Evolutionary conservation across 2,797 vertebrate species (phyloP).

Genomic region (Etheostoma nigrum): DNA sequence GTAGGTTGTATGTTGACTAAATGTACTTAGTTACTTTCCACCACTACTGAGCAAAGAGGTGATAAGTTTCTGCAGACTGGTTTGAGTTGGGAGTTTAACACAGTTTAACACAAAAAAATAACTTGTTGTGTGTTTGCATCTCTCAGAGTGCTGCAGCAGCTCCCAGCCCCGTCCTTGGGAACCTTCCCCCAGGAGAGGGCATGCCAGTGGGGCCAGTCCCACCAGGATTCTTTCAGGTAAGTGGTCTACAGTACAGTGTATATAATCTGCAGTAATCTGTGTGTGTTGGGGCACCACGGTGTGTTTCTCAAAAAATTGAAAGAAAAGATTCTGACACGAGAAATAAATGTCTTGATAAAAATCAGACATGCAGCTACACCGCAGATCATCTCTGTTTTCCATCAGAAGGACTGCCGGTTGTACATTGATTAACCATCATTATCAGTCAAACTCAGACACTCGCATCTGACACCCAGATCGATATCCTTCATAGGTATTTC

Average conservation of each 20-base stretch:
- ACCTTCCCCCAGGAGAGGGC: slow-evolving; percentile 96
- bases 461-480: slow-evolving; percentile 65
- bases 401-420: slow-evolving; percentile 56
- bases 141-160: slow-evolving; percentile 95
- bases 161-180: slow-evolving; percentile 95
- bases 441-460: slow-evolving; percentile 67
- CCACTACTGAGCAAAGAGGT: neutral
- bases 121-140: slow-evolving; percentile 13
- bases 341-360: slow-evolving; percentile 32
- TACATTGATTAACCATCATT: slow-evolving; percentile 70
- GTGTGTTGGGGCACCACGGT: slow-evolving; percentile 10
- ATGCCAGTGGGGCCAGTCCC: slow-evolving; percentile 98
- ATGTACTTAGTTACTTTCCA: neutral
- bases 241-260: neutral
- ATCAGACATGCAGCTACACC: slow-evolving; percentile 21
- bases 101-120: neutral
- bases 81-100: slow-evolving; percentile 20
- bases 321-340: slow-evolving; percentile 32
- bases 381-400: slow-evolving; percentile 45
- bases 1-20: neutral
- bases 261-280: neutral
- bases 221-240: slow-evolving; percentile 98
- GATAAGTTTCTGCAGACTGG: neutral
- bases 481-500: slow-evolving; percentile 67
- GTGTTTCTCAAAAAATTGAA: neutral